A percentile compares a stretch with the other conserved stretches of the same genome.
phyloP scores from a whole-genome alignment of 1,140 invertebrate genomes.

The Caerostris extrusa region DNA sequence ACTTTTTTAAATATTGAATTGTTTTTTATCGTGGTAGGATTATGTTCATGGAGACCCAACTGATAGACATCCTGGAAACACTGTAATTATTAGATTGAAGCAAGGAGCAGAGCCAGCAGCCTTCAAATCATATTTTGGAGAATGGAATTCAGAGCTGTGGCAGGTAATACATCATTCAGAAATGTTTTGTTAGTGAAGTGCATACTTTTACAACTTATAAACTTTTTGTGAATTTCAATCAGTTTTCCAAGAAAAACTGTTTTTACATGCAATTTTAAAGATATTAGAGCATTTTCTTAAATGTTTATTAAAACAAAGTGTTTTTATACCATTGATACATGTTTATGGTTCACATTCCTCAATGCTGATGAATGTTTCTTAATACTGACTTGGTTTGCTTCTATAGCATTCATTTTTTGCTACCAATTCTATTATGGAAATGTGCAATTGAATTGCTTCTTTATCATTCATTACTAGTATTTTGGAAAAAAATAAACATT shows the following conservation, averaged over 20 bases:
- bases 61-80: conserved; percentile 84
- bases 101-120: conserved; percentile 87
- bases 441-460: no score
- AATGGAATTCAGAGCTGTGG: conserved; percentile 87
- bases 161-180: conserved; percentile 81
- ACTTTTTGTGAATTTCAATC: neutral
- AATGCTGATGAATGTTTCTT: no score
- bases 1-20: neutral
- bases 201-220: no score
- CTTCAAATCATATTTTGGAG: conserved; percentile 87
- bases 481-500: no score
- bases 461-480: no score
- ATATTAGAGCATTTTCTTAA: neutral
- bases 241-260: neutral
- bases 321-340: no score
- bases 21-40: conserved; percentile 81
- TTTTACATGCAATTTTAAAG: neutral
- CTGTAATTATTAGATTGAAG: conserved; percentile 85
- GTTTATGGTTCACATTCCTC: no score
- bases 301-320: no score
- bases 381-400: no score
- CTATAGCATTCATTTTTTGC: no score
- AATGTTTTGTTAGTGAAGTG: no score
- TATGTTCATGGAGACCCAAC: conserved; percentile 84
- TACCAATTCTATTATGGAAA: no score